Evolutionary conservation across 2,113 vertebrate species (phyloP), one percentile per base, ranked within the genome.

Genomic region (Xiphophorus hellerii): DNA sequence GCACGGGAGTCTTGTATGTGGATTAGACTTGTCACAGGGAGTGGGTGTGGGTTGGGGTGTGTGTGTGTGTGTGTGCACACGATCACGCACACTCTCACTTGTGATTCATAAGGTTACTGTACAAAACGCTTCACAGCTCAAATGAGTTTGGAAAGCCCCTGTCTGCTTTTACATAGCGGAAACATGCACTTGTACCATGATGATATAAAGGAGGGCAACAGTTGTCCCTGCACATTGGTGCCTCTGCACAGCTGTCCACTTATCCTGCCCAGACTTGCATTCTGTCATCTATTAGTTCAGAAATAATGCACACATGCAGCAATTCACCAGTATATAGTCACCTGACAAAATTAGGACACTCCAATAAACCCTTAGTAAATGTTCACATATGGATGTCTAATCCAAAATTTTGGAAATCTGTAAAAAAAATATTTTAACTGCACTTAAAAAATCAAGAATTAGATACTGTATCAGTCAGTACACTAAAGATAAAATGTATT

Each of bases 91-190:
- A 13, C 66, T 88, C 84, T 91, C 80, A 82, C 86, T 90, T 84
- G 82, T 93, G 93, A 94, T 89, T 93, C 91, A 93, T 90, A 87
- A 82, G 78, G 78, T 84, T 86, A 84, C 78, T 82, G 86, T 76
- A 89, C 79, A 80, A 86, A 58, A 80, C 87, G 81, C 69, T 88
- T 90, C 82, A 89, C 72, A 25, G 82, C 81, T 84, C 69, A 83
- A 54, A 88, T 44, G 76, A 86, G 22, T 66, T 77, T 90, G 92
- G 92, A 93, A 94, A 94, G 76, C 88, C 92, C 93, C 89, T 35
- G 80, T 88, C 87, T 82, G 75, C 84, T 84, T 89, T 85, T 69
- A 86, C 80, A 90, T 74, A 74, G 78, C 60, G 87, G 88, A 91
- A 91, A 89, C 70, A 83, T 37, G 54, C 69, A 69, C 71, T 66